phyloP scores from a whole-genome alignment of 1,140 invertebrate species.

The Onthophagus taurus region DNA sequence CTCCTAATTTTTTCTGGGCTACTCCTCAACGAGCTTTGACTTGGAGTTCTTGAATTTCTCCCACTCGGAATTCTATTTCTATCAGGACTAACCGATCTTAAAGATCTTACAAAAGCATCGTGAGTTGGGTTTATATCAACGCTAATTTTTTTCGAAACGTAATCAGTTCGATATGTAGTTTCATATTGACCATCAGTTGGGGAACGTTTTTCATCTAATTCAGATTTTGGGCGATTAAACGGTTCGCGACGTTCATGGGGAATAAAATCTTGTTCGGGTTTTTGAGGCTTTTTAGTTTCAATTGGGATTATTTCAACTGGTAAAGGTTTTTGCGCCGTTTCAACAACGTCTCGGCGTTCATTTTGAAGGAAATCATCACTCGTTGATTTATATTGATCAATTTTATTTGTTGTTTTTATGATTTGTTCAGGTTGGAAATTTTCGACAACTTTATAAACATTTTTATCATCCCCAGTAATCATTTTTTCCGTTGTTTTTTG shows the following conservation, averaged over 20 bases:
- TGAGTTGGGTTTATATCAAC: conserved; percentile 56
- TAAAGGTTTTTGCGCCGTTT: neutral
- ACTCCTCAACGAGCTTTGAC: conserved; percentile 42
- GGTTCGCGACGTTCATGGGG: conserved; percentile 22
- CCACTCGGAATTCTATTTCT: conserved; percentile 39
- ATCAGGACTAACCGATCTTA: conserved; percentile 50
- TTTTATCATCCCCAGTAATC: no score
- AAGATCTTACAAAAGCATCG: conserved; percentile 58
- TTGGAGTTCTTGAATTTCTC: conserved; percentile 34
- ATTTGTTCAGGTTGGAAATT: no score
- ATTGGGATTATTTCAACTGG: conserved; percentile 1
- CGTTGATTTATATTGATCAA: neutral
- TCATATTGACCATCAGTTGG: conserved; percentile 42
- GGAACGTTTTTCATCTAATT: conserved; percentile 21
- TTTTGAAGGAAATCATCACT: neutral
- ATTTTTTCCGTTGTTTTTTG: no score
- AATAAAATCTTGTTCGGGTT: conserved; percentile 3
- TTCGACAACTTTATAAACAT: no score
- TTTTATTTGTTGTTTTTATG: no score
- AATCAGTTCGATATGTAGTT: conserved; percentile 50
- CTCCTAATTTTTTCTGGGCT: conserved; percentile 43
- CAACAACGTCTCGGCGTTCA: neutral
- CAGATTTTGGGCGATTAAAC: conserved; percentile 25
- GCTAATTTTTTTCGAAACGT: conserved; percentile 46
- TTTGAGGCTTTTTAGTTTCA: no score